Evolutionary conservation across 1,140 invertebrate species (phyloP).

Genomic region (Aphaenogaster rudis): DNA sequence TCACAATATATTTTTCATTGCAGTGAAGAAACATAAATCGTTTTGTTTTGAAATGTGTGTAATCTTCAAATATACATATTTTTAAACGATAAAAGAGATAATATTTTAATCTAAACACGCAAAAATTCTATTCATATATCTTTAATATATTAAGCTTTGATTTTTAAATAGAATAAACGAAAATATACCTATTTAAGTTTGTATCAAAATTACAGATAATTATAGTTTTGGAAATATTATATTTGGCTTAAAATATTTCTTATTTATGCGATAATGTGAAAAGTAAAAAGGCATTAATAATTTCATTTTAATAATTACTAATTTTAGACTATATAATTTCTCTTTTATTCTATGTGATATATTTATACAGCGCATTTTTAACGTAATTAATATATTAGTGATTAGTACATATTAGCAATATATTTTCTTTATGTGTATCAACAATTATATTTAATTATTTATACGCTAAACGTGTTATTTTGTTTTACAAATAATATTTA

Average conservation of each 20-base stretch:
- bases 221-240: neutral
- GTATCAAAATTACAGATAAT: neutral
- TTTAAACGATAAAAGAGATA: neutral
- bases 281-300: neutral
- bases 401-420: neutral
- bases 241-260: neutral
- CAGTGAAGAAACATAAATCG: neutral
- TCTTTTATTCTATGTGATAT: neutral
- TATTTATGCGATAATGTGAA: slow-evolving; percentile 2
- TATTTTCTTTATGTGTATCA: neutral
- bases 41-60: neutral
- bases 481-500: neutral
- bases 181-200: neutral
- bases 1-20: neutral
- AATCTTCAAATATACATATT: neutral
- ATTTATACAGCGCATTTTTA: neutral
- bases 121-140: neutral
- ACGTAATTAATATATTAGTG: neutral
- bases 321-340: neutral
- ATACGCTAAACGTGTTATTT: neutral
- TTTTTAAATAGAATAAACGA: neutral
- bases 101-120: neutral
- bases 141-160: neutral
- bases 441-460: slow-evolving; percentile 2
- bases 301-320: neutral